Conservation (phyloP, 2,888 invertebrate species). For the Herminia tarsipennalis region DNA sequence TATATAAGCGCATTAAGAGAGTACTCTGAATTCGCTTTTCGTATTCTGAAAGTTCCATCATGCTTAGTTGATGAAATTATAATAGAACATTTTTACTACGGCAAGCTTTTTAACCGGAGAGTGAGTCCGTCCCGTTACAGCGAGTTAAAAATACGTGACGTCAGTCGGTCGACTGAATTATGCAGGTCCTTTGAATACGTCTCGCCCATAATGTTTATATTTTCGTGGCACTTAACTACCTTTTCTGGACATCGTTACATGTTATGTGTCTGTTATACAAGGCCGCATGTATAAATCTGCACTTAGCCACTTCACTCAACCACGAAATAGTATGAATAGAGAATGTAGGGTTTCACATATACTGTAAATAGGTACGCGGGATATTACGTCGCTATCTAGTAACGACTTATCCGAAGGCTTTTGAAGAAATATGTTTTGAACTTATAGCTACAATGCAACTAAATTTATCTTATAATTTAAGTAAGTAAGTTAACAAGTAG, state of each 20-base stretch:
- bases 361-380: too few species aligned
- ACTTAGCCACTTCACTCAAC: conserved; percentile 9
- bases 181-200: conserved; percentile 46
- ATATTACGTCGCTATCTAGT: too few species aligned
- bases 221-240: conserved; percentile 21
- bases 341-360: conserved; percentile 14
- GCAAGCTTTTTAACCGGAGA: conserved; percentile 13
- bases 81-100: conserved; percentile 11
- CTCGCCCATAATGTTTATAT: conserved; percentile 40
- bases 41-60: conserved; percentile 5
- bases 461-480: too few species aligned
- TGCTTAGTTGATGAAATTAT: conserved; percentile 14
- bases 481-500: too few species aligned
- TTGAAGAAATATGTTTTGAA: too few species aligned
- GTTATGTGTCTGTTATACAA: conserved; percentile 11
- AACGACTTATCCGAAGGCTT: too few species aligned
- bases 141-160: conserved; percentile 42
- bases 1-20: conserved; percentile 1
- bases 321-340: conserved; percentile 4
- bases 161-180: conserved; percentile 49
- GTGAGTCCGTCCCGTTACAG: conserved; percentile 8
- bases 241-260: conserved; percentile 28
- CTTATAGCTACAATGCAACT: too few species aligned
- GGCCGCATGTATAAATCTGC: conserved; percentile 21
- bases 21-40: too few species aligned